Evolutionary conservation across 2,888 invertebrate species (phyloP), one percentile per base, ranked within the genome.

Genomic region (Elysia crispata): DNA sequence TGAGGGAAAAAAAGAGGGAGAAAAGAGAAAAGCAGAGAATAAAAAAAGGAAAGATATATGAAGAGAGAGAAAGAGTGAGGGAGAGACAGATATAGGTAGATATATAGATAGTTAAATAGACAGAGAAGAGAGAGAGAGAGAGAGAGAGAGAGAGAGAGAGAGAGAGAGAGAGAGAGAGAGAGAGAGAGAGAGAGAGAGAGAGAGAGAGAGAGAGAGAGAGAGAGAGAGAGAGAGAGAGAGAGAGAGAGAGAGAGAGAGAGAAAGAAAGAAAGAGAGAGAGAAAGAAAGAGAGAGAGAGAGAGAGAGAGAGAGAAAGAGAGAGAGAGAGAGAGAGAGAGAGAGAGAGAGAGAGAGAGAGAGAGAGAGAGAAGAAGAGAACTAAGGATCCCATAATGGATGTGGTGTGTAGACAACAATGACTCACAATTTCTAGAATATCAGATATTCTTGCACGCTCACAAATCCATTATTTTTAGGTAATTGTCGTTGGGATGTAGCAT

Each of bases 141-240:
- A 54, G 54, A 54, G 54, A 54, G 54, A 54, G 18, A 54, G 54
- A 54, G 18, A 54, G 54, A 54, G 18, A 54, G 54, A 54, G 54
- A 54, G 54, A 54, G 54, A 66, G 66, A 66, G 66, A 66, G 66
- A 66, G 66, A 66, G 66, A 66, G 66, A 66, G 66, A 66, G 66
- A 66, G 66, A 66, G 66, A 66, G 66, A 66, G 66, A 66, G 66
- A 66, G 66, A 66, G 66, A 66, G 66, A 66, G 66, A 66, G 66
- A 66, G 54, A 72, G 72, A 72, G 72, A 72, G 72, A 72, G 72
- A 72, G 50, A 49, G 72, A 23, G 23, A 23, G 3, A 25, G 23
- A 25, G 3, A 13, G 3, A 25, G 23, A 25, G 0, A 18, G 23
- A 54, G 54, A 54, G 54, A 54, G 54, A 54, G 54, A 54, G 54